These are phyloP conservation scores for Andricus grossulariae DNA, from an alignment of 1,140 invertebrate species.

Conservation along the genomic window DNA sequence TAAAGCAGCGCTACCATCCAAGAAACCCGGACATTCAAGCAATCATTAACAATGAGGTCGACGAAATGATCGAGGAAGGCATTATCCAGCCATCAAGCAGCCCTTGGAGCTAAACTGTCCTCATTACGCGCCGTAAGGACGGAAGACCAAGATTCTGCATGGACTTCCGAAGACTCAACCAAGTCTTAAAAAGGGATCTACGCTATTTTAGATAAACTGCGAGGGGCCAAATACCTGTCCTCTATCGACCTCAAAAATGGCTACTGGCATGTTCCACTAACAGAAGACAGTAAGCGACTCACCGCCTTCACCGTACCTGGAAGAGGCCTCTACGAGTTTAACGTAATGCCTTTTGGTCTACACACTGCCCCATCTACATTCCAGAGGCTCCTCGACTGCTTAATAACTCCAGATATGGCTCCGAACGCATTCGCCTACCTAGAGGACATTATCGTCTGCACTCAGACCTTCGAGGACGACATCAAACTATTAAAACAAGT, in stretches of 20 bases:
- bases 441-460: constrained; percentile 2
- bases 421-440: too few relatives aligned
- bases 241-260: constrained; percentile 66
- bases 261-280: constrained; percentile 13
- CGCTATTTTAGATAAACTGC: constrained; percentile 48
- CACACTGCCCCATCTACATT: constrained; percentile 58
- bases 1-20: not conserved
- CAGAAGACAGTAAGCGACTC: constrained; percentile 2
- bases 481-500: constrained; percentile 15
- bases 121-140: not conserved
- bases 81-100: not conserved
- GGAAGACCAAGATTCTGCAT: not conserved
- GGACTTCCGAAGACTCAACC: constrained; percentile 59
- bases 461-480: not conserved
- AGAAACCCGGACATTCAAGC: not conserved
- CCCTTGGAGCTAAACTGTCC: not conserved
- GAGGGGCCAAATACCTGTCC: constrained; percentile 63
- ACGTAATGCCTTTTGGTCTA: constrained; percentile 55
- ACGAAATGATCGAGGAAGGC: not conserved
- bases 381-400: constrained; percentile 57
- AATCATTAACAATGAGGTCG: not conserved
- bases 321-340: not conserved
- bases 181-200: constrained; percentile 37
- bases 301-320: constrained; percentile 52
- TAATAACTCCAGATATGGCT: too few relatives aligned